phyloP scores from a whole-genome alignment of 2,113 vertebrate species.

The Picathartes gymnocephalus region DNA sequence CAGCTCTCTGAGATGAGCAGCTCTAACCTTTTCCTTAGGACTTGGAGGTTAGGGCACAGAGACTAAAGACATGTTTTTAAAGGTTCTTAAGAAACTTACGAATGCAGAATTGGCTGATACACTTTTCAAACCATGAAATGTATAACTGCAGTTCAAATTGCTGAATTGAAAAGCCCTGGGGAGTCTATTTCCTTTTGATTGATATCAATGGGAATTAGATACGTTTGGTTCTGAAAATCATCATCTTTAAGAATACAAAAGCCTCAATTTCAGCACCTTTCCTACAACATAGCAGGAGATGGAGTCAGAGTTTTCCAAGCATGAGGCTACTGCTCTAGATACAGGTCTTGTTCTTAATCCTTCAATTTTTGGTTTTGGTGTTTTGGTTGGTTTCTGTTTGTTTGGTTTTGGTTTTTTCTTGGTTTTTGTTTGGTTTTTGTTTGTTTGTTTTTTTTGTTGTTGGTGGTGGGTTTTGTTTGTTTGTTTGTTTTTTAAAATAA shows the following conservation, averaged over 20 bases:
- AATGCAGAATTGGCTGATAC: neutral
- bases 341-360: neutral
- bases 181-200: constrained; percentile 7
- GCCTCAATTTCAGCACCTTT: neutral
- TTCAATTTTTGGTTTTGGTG: neutral
- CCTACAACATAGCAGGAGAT: neutral
- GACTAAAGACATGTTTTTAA: neutral
- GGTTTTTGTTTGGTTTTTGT: neutral
- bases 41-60: neutral
- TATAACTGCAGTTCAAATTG: neutral
- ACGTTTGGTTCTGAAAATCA: constrained; percentile 27
- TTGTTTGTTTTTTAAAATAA: too few species aligned
- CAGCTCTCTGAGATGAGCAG: neutral
- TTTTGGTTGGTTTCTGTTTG: too few species aligned
- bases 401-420: too few species aligned
- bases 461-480: too few species aligned
- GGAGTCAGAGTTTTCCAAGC: neutral
- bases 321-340: neutral
- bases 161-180: neutral
- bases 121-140: neutral
- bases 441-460: too few species aligned
- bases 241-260: neutral
- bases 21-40: neutral
- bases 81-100: neutral
- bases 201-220: constrained; percentile 27